A percentile compares a stretch with the other conserved stretches of the same genome.
phyloP scores from a whole-genome alignment of 2,797 vertebrate species.

The Chelmon rostratus region DNA sequence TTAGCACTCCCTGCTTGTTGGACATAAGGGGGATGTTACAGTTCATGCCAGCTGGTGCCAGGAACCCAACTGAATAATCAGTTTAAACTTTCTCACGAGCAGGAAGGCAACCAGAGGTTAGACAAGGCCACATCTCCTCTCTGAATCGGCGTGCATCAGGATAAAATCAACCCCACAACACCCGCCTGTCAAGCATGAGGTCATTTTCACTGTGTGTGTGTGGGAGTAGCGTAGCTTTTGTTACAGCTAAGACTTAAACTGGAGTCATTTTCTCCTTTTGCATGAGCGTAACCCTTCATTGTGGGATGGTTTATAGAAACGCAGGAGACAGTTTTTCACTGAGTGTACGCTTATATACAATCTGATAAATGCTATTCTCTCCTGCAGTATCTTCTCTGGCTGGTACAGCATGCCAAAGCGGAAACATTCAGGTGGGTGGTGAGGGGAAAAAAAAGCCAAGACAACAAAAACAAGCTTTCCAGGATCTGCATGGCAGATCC shows the following conservation, averaged over 20 bases:
- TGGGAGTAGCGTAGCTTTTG: slow-evolving; percentile 42
- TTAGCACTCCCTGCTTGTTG: slow-evolving; percentile 45
- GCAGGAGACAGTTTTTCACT: slow-evolving; percentile 35
- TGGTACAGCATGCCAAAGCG: neutral
- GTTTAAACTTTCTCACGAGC: slow-evolving; percentile 24
- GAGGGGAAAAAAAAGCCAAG: neutral
- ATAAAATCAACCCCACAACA: slow-evolving; percentile 39
- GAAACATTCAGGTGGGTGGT: slow-evolving; percentile 29
- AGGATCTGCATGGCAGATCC: slow-evolving; percentile 23
- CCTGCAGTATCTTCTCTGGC: slow-evolving; percentile 2
- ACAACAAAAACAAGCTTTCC: slow-evolving; percentile 46
- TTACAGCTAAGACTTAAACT: slow-evolving; percentile 36
- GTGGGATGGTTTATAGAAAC: slow-evolving; percentile 49
- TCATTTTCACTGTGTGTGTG: slow-evolving; percentile 44
- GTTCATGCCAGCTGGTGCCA: slow-evolving; percentile 26
- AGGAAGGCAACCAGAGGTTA: slow-evolving; percentile 34
- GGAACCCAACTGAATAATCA: slow-evolving; percentile 37
- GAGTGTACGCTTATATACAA: slow-evolving; percentile 21
- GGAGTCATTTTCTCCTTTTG: slow-evolving; percentile 47
- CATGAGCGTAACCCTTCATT: slow-evolving; percentile 42
- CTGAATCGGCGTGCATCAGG: neutral
- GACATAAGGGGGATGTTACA: slow-evolving; percentile 17
- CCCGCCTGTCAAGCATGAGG: slow-evolving; percentile 43
- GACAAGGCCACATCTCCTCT: slow-evolving; percentile 14
- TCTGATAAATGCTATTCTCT: slow-evolving; percentile 33